phyloP scores from a whole-genome alignment of 2,888 invertebrate species.

The Salpingus planirostris region DNA sequence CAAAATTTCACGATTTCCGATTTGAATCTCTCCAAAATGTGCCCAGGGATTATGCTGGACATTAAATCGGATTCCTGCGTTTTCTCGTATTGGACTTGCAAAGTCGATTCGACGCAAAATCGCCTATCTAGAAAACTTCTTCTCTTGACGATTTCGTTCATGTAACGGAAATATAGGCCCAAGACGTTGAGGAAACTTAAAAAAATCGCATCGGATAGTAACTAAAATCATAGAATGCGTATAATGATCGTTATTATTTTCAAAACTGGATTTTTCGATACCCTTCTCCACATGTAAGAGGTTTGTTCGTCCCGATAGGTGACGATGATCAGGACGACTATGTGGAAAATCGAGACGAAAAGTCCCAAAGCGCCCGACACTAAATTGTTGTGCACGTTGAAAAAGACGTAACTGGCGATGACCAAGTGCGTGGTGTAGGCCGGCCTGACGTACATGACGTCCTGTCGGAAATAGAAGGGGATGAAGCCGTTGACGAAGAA shows the following conservation, averaged over 20 bases:
- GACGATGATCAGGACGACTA: constrained; percentile 49
- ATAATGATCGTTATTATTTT: constrained; percentile 1
- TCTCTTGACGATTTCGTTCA: constrained; percentile 81
- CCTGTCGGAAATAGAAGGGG: constrained; percentile 52
- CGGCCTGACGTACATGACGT: constrained; percentile 47
- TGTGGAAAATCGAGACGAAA: constrained; percentile 57
- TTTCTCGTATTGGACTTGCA: constrained; percentile 71
- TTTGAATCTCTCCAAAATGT: constrained; percentile 60
- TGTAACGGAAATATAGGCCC: constrained; percentile 80
- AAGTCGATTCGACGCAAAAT: constrained; percentile 77
- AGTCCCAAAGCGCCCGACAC: constrained; percentile 62
- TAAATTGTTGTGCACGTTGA: constrained; percentile 68
- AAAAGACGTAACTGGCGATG: constrained; percentile 73
- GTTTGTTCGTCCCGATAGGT: too few relatives aligned
- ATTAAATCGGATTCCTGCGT: constrained; percentile 85
- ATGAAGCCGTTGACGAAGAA: constrained; percentile 53
- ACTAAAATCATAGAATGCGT: constrained; percentile 38
- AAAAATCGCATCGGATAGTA: constrained; percentile 58
- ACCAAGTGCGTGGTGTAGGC: constrained; percentile 65
- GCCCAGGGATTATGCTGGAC: constrained; percentile 76
- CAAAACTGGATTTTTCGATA: constrained; percentile 22
- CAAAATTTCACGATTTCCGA: constrained; percentile 9
- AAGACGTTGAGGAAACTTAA: constrained; percentile 67
- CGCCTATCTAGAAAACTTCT: constrained; percentile 80
- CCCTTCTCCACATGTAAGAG: constrained; percentile 35